A percentile compares a stretch with the other conserved stretches of the same genome.
Evolutionary conservation across 2,888 invertebrate species (phyloP).

Genomic region (Drosophila vallismaia): DNA sequence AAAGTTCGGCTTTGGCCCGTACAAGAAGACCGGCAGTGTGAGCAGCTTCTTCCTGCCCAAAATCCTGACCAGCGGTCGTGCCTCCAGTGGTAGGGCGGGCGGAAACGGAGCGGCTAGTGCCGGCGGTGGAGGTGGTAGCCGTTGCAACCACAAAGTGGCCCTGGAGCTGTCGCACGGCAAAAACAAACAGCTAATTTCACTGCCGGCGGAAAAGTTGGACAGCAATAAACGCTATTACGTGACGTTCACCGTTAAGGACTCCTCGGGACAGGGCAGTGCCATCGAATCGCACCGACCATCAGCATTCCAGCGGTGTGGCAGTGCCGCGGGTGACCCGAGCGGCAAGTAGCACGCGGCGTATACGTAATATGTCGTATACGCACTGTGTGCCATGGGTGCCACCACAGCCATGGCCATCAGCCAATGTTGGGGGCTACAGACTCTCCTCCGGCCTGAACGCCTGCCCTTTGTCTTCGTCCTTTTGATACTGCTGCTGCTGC

Average conservation of each 20-base stretch:
- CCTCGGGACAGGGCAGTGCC: slow-evolving; percentile 58
- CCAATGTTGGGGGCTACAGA: neutral
- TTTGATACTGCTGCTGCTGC: slow-evolving; percentile 39
- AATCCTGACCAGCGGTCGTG: slow-evolving; percentile 84
- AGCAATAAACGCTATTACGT: slow-evolving; percentile 96
- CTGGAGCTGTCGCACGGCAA: slow-evolving; percentile 93
- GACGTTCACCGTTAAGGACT: slow-evolving; percentile 94
- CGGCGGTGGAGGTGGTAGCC: slow-evolving; percentile 50
- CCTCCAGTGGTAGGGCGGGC: slow-evolving; percentile 50
- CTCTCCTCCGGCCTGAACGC: neutral
- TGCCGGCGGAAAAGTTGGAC: slow-evolving; percentile 94
- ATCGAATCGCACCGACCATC: slow-evolving; percentile 47
- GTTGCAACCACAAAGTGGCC: slow-evolving; percentile 86
- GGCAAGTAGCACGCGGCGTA: slow-evolving; percentile 63
- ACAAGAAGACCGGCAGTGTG: slow-evolving; percentile 85
- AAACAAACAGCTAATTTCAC: slow-evolving; percentile 93
- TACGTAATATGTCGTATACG: slow-evolving; percentile 61
- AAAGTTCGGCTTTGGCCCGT: slow-evolving; percentile 87
- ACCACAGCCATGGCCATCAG: slow-evolving; percentile 28
- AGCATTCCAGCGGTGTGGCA: slow-evolving; percentile 41
- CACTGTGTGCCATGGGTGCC: slow-evolving; percentile 43
- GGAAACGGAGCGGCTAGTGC: slow-evolving; percentile 13
- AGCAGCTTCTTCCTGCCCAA: slow-evolving; percentile 87
- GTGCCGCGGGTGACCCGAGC: slow-evolving; percentile 44
- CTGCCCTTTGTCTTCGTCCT: neutral